Conservation (phyloP, 1,140 invertebrate genomes). For the Drosophila kepulauana region DNA sequence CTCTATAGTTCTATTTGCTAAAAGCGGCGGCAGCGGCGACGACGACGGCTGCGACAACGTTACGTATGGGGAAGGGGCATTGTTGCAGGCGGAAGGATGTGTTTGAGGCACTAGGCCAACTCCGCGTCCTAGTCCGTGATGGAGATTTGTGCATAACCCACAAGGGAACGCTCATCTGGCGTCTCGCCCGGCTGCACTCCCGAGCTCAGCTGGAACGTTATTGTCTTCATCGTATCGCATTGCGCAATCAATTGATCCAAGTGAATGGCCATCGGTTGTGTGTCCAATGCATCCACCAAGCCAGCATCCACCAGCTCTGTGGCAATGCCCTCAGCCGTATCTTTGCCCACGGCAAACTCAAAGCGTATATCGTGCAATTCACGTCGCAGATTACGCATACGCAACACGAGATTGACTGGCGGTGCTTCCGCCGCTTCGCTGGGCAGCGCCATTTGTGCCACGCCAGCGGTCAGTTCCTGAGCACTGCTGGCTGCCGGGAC, state of each 20-base stretch:
- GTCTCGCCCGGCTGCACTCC: constrained; percentile 91
- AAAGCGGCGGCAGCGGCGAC: constrained; percentile 47
- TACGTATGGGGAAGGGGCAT: constrained; percentile 2
- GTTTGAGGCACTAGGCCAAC: constrained; percentile 47
- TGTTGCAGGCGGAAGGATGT: neutral
- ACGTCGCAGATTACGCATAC: constrained; percentile 94
- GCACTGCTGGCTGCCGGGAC: constrained; percentile 13
- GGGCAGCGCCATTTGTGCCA: constrained; percentile 70
- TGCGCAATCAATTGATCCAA: constrained; percentile 95
- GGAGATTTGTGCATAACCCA: constrained; percentile 98
- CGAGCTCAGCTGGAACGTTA: constrained; percentile 95
- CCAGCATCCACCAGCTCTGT: constrained; percentile 97
- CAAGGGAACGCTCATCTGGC: constrained; percentile 96
- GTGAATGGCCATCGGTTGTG: constrained; percentile 95
- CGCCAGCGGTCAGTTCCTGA: constrained; percentile 60
- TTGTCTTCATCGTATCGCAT: constrained; percentile 87
- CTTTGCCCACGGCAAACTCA: constrained; percentile 96
- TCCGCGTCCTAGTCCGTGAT: constrained; percentile 90
- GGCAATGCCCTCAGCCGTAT: constrained; percentile 97
- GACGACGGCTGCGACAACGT: constrained; percentile 14
- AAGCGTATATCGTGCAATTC: constrained; percentile 99
- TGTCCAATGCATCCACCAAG: constrained; percentile 96
- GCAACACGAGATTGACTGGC: constrained; percentile 90
- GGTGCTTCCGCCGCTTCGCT: constrained; percentile 71
- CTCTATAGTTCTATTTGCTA: constrained; percentile 66